A percentile compares a stretch with the other conserved stretches of the same genome.
phyloP scores from a whole-genome alignment of 2,888 invertebrate genomes.

The Halocaridina rubra region DNA sequence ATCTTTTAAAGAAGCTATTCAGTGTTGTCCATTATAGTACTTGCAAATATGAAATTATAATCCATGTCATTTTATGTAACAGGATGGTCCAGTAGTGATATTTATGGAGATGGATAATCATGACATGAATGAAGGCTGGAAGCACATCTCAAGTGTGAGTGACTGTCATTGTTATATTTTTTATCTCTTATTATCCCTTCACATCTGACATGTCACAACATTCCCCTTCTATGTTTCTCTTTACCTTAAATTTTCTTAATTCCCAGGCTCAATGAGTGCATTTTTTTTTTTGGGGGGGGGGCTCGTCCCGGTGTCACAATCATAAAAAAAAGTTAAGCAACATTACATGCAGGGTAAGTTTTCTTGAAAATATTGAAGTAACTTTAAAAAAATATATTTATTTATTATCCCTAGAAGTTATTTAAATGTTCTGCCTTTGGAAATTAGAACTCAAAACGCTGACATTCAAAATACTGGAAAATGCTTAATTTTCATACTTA shows the following conservation, averaged over 20 bases:
- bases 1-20: too few species aligned
- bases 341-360: background rate
- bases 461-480: background rate
- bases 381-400: background rate
- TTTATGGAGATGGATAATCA: constrained; percentile 27
- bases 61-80: background rate
- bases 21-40: too few species aligned
- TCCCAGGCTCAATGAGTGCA: too few species aligned
- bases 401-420: background rate
- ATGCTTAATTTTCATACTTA: background rate
- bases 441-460: background rate
- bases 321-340: too few species aligned
- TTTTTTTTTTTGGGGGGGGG: too few species aligned
- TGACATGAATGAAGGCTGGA: constrained; percentile 7
- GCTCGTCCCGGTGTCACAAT: too few species aligned
- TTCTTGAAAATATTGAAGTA: background rate
- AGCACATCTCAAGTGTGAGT: constrained; percentile 28
- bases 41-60: too few species aligned
- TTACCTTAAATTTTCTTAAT: too few species aligned
- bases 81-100: constrained; percentile 30
- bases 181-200: background rate
- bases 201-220: background rate
- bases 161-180: background rate
- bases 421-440: background rate
- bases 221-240: too few species aligned